Base-by-base conservation (phyloP, 2,888 invertebrate species). In the Drosophila mayaguana region DNA sequence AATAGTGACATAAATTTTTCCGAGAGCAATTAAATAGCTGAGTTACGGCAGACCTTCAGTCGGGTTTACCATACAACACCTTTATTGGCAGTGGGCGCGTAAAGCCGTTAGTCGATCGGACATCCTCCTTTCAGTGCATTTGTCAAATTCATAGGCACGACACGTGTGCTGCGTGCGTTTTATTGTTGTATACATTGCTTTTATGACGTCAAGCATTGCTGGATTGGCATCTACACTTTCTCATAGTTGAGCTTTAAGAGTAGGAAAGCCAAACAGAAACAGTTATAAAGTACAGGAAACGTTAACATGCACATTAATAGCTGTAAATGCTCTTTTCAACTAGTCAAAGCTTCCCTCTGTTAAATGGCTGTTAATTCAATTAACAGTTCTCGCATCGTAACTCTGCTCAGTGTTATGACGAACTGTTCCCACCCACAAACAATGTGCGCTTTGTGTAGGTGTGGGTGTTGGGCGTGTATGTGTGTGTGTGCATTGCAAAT, bases 61-160 rank as follows among this genome's bases (percentile, higher is more conserved):
- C 75, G 61, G 86, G 75, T 80, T 83, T 83, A 72, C 56, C 67
- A 62, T 70, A n/a, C 71, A 69, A 85, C 83, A 89, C 90, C 86
- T 75, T 83, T 83, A 71, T 65, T 62, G 48, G 7, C 40, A 43
- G 43, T 45, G 65, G 32, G 63, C 62, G 56, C 7, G 36, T 6
- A 7, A 43, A n/a, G 18, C 36, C 20, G 38, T 5, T n/a, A 18
- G 12, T 38, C 42, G 12, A 18, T 6, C 16, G 20, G 20, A 18
- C 38, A 32, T 69, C 66, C 59, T 70, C 34, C 8, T 38, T 46
- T 55, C 42, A 46, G 32, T 55, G 69, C 42, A 46, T 68, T 78
- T 68, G 66, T n/a, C 79, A 56, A 67, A 63, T 83, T 62, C 65
- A 50, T 51, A 59, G 48, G 48, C 67, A n/a, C 55, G 74, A 60